phyloP scores from a whole-genome alignment of 2,888 invertebrate species.

The Cylloceria caligata region DNA sequence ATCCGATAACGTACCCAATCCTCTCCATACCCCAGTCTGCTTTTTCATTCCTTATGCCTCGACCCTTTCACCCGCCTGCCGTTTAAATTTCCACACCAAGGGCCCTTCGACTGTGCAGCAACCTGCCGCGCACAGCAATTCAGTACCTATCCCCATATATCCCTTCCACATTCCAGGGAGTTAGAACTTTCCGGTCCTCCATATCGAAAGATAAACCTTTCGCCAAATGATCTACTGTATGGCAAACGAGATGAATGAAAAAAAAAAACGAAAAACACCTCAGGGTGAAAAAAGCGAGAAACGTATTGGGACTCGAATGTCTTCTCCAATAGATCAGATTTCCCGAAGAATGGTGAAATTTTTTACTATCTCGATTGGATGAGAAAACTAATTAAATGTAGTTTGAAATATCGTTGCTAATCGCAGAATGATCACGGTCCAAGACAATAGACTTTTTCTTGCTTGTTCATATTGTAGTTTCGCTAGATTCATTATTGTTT shows the following conservation, averaged over 20 bases:
- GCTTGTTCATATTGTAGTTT: not conserved
- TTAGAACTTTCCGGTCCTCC: conserved; percentile 64
- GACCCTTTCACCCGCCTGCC: conserved; percentile 66
- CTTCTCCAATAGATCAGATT: conserved; percentile 20
- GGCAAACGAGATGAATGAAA: conserved; percentile 59
- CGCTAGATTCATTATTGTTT: no score
- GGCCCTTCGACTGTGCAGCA: conserved; percentile 48
- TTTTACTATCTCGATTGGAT: not conserved
- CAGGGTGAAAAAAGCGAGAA: conserved; percentile 23
- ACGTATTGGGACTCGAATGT: conserved; percentile 47
- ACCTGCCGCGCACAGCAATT: conserved; percentile 31
- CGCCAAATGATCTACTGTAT: conserved; percentile 45
- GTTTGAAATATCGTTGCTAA: not conserved
- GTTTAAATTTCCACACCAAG: conserved; percentile 59
- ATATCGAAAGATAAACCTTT: conserved; percentile 60
- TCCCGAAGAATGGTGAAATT: conserved; percentile 25
- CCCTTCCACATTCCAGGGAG: conserved; percentile 47
- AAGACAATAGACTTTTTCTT: not conserved
- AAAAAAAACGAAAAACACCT: conserved; percentile 28
- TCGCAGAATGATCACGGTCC: not conserved
- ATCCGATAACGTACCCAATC: conserved; percentile 66
- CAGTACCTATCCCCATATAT: conserved; percentile 23
- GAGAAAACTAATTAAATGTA: not conserved
- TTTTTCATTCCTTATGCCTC: conserved; percentile 62
- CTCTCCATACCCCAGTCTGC: conserved; percentile 60